Conservation (phyloP, 2,113 vertebrate species). For the Sebastes schlegelii region DNA sequence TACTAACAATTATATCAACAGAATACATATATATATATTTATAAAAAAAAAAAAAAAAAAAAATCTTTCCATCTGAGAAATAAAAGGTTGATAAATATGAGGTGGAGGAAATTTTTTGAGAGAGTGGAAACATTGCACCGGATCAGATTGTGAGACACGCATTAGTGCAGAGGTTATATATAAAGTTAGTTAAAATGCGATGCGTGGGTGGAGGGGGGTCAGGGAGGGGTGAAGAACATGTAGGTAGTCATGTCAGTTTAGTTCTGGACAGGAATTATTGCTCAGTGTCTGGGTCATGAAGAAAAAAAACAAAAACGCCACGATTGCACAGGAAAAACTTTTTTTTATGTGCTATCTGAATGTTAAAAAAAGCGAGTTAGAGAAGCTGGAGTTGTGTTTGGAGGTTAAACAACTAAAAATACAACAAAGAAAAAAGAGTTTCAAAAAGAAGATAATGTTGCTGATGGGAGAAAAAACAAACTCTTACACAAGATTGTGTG, state of each 20-base stretch:
- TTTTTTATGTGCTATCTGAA: conserved; percentile 21
- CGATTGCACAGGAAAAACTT: background rate
- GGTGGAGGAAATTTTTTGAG: conserved; percentile 55
- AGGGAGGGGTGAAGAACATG: too few relatives aligned
- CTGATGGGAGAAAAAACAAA: background rate
- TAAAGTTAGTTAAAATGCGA: conserved; percentile 19
- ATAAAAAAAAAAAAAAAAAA: conserved; percentile 52
- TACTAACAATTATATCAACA: conserved; percentile 77
- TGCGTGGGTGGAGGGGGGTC: rapidly evolving
- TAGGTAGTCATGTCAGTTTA: conserved; percentile 17
- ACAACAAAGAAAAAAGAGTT: background rate
- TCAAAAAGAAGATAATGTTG: background rate
- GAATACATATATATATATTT: conserved; percentile 63
- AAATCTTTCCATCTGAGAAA: conserved; percentile 77
- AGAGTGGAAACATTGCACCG: conserved; percentile 67
- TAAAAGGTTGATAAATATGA: conserved; percentile 75
- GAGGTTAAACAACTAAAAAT: background rate
- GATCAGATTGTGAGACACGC: conserved; percentile 82
- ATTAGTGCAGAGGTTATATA: conserved; percentile 77
- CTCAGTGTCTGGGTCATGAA: conserved; percentile 50
- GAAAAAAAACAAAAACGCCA: background rate
- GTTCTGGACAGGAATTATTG: conserved; percentile 64
- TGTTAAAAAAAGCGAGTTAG: background rate
- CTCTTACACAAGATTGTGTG: background rate
- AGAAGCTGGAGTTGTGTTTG: background rate